Percentiles rank a stretch among this genome's conserved stretches.
Evolutionary conservation across 2,113 vertebrate genomes (phyloP).

Genomic region (Varanus salvator): DNA sequence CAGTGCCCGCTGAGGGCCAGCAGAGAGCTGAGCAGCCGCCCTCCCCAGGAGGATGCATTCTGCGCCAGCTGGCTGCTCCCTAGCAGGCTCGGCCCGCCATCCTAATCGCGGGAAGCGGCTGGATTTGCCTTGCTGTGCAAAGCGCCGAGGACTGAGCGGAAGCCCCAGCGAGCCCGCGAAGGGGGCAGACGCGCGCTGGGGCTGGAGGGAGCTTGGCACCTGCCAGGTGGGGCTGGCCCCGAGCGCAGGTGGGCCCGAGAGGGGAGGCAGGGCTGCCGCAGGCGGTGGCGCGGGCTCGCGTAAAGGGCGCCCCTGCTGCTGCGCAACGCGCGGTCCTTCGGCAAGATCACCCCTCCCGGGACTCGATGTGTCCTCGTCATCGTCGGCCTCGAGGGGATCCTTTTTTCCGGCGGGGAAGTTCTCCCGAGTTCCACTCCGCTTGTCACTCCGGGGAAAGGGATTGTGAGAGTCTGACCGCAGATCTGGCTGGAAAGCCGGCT

Average conservation of each 20-base stretch:
- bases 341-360: not conserved
- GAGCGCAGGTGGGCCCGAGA: not conserved
- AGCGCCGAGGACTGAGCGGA: not conserved
- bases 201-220: not conserved
- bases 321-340: not conserved
- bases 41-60: too few relatives aligned
- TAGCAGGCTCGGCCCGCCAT: not conserved
- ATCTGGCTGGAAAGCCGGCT: not conserved
- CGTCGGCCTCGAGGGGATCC: not conserved
- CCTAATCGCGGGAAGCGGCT: not conserved
- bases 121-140: not conserved
- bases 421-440: not conserved
- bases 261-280: not conserved
- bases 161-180: not conserved
- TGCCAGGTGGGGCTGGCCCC: not conserved
- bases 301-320: too few relatives aligned
- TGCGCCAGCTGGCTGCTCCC: too few relatives aligned
- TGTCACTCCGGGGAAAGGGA: not conserved
- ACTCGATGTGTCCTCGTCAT: not conserved
- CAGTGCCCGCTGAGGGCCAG: too few relatives aligned
- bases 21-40: too few relatives aligned
- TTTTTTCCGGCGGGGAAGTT: conserved; percentile 1
- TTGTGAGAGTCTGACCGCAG: not conserved
- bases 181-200: not conserved
- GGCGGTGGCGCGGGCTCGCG: too few relatives aligned